Conservation (phyloP, 2,113 vertebrate genomes). For the Petaurus breviceps region DNA sequence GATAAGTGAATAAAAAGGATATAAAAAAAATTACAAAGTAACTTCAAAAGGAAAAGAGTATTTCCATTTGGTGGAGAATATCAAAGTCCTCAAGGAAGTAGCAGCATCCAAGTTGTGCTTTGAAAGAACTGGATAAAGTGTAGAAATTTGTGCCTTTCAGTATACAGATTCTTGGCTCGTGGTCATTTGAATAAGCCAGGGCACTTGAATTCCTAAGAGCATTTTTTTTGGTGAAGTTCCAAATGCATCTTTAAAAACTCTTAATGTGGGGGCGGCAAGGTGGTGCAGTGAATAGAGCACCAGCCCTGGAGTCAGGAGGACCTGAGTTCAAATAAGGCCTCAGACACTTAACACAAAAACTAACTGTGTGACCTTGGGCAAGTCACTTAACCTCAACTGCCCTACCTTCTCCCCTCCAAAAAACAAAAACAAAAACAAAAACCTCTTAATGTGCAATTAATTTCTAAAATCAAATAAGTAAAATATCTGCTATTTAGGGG, state of each 20-base stretch:
- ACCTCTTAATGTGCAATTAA: conserved; percentile 73
- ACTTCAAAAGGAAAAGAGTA: background rate
- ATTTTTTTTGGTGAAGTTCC: conserved; percentile 78
- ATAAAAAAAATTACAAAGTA: background rate
- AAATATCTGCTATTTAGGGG: conserved; percentile 79
- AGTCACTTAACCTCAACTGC: too few relatives aligned
- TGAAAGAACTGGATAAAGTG: conserved; percentile 67
- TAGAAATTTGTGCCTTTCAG: conserved; percentile 83
- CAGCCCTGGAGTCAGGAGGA: too few relatives aligned
- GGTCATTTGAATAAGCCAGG: conserved; percentile 56
- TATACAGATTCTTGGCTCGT: conserved; percentile 76
- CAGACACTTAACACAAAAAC: too few relatives aligned
- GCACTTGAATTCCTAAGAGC: conserved; percentile 63
- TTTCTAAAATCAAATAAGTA: conserved; percentile 80
- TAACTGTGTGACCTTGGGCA: too few relatives aligned
- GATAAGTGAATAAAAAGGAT: background rate
- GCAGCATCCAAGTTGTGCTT: background rate
- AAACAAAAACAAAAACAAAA: too few relatives aligned
- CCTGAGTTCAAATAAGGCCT: too few relatives aligned
- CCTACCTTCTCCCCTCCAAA: too few relatives aligned
- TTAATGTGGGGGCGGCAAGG: conserved; percentile 58
- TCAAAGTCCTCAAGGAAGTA: background rate
- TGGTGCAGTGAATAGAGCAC: too few relatives aligned
- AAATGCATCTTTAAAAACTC: conserved; percentile 71
- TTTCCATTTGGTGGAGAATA: background rate